A percentile compares a stretch with the other conserved stretches of the same genome.
These are phyloP conservation scores for Myotis planiceps DNA, from an alignment of 2,797 vertebrate species.

Conservation along the genomic window DNA sequence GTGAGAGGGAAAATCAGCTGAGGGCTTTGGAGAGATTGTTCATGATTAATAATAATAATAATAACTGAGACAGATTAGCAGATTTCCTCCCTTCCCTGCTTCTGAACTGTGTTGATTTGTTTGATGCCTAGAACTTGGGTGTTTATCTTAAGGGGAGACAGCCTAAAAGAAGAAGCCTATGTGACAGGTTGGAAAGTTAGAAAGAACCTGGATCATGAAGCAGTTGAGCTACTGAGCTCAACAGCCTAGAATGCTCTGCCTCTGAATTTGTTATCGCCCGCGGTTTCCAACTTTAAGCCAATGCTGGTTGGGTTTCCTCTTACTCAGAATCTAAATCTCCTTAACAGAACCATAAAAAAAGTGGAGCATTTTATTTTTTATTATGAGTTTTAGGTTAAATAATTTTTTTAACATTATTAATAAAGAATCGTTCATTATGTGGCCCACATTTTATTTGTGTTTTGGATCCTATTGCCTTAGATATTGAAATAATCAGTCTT, in stretches of 20 bases:
- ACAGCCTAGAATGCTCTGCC: fast-evolving
- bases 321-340: not conserved
- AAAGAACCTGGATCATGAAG: not conserved
- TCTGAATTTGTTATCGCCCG: not conserved
- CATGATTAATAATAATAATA: not conserved
- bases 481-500: not conserved
- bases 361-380: not conserved
- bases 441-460: not conserved
- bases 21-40: not conserved
- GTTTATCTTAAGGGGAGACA: not conserved
- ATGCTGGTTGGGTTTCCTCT: not conserved
- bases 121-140: not conserved
- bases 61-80: not conserved
- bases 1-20: not conserved
- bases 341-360: not conserved
- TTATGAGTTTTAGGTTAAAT: not conserved
- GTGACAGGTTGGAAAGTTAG: not conserved
- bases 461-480: not conserved
- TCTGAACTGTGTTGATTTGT: not conserved
- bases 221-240: not conserved
- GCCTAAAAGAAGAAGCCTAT: not conserved
- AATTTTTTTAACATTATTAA: not conserved
- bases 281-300: not conserved
- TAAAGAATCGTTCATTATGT: not conserved
- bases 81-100: not conserved